Evolutionary conservation across 2,797 vertebrate genomes (phyloP).

Genomic region (Sebastes matsubarae): DNA sequence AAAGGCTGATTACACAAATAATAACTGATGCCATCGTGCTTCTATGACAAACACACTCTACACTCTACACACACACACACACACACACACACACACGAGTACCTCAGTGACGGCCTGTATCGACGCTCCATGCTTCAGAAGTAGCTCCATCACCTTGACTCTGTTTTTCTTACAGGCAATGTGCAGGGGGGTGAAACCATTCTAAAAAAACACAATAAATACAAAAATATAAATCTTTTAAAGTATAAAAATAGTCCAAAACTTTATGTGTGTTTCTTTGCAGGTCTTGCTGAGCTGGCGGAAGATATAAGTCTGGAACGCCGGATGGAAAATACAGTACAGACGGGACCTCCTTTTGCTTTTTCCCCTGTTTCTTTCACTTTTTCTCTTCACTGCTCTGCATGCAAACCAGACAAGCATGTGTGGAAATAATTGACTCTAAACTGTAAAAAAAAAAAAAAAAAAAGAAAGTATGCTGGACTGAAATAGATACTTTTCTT

Average conservation of each 20-base stretch:
- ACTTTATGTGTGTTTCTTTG: neutral
- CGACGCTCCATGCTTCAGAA: slow-evolving; percentile 87
- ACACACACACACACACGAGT: slow-evolving; percentile 29
- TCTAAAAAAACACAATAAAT: slow-evolving; percentile 78
- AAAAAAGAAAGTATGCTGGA: slow-evolving; percentile 20
- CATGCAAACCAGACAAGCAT: slow-evolving; percentile 62
- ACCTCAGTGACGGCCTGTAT: slow-evolving; percentile 97
- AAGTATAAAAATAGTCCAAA: slow-evolving; percentile 62
- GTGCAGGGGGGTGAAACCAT: slow-evolving; percentile 98
- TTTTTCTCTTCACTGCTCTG: slow-evolving; percentile 10
- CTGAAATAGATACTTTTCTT: slow-evolving; percentile 65
- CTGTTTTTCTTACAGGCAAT: slow-evolving; percentile 99
- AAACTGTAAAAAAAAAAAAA: slow-evolving; percentile 18
- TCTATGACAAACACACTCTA: neutral
- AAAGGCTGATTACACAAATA: neutral
- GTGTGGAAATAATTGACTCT: slow-evolving; percentile 66
- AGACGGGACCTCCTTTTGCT: slow-evolving; percentile 12
- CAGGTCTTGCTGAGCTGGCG: slow-evolving; percentile 8
- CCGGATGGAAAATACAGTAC: slow-evolving; percentile 57
- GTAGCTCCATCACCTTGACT: slow-evolving; percentile 98
- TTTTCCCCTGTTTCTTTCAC: neutral
- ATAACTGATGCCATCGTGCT: neutral
- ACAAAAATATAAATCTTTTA: slow-evolving; percentile 75
- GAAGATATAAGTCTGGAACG: slow-evolving; percentile 47
- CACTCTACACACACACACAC: neutral